Base-by-base conservation (phyloP, 2,113 vertebrate genomes). In the Salvelinus namaycush region DNA sequence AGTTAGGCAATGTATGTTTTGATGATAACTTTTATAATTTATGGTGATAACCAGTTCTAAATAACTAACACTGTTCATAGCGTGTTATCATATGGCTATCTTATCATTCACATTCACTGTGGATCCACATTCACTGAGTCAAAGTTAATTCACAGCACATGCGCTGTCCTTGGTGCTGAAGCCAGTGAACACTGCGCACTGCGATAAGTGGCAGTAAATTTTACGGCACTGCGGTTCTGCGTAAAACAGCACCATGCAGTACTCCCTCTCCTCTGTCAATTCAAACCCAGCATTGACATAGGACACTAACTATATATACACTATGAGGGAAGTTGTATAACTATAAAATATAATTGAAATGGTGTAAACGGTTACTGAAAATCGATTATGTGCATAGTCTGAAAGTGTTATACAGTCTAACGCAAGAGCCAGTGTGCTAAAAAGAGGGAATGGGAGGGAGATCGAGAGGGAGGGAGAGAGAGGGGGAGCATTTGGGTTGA, bases 141-240 rank as follows among this genome's bases (percentile, higher is more conserved):
- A 8, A 62, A 22, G 59, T 62, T 62, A 4, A 62, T 62, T 9
- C 59, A 62, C 22, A 49, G 68, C 44, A 44, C 34, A 26, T 49
- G 44, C 44, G 68, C 68, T 26, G 44, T 70, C 20, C 20, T 12
- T 34, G 26, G 54, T 26, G 31, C 16, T 20, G 34, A 27, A 59
- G 60, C 26, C 29, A 60, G 60, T 29, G 51, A 70, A 31, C 65
- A 80, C 39, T 86, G 83, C 84, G 87, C 84, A 84, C 31, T 73
- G 71, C 60, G 18, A 69, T 57, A 76, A 20, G 66, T 68, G 67
- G 60, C 70, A 26, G 57, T 49, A 73, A 79, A 87, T 91, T 87
- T 91, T 83, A 93, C 90, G 86, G 81, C 89, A 89, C 89, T 89
- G 91, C 91, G 90, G 88, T 86, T 78, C 78, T 68, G 67, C 67